Base-by-base conservation (phyloP, 2,888 invertebrate species). In the Drosophila trichaetosa region DNA sequence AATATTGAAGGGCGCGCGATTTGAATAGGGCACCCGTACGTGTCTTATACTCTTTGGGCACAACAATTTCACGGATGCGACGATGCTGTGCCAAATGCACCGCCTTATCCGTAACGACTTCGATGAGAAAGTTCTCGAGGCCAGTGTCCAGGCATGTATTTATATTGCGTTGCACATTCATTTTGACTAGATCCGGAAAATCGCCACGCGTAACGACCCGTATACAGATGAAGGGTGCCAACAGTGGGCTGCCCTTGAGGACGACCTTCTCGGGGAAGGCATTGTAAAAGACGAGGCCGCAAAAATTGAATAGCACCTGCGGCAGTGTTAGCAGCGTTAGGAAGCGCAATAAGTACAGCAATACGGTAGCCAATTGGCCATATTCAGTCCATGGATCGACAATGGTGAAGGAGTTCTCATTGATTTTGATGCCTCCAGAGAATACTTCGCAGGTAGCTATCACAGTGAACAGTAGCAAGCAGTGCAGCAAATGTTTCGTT, bases 211-310 rank as follows among this genome's bases (percentile, higher is more conserved):
- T 99, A 10, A 99, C 99, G 33, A 98, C 96, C 80, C 99, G 95
- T 83, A 99, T 97, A 92, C 98, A 99, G 69, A 99, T 96, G 92
- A 98, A 98, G 5, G 99, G 99, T 57, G 98, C 98, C 77, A 98
- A 93, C 40, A 98, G 93, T 4, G 98, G 98, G 10, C 98, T 98
- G 24, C 98, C 97, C 93, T 98, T 98, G 40, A 97, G 94, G 79
- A 95, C 94, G 4, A 98, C 97, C 94, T 97, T 97, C 83, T 98
- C 98, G 61, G 98, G 98, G 93, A 99, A 99, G 78, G 98, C 97
- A 94, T 99, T 99, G 93, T 98, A 99, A 80, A 97, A 94, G 67
- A 96, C 95, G 75, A 99, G 94, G 53, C 98, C 98, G 80, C 96
- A 94, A 93, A 98, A 97, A 81, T 93, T 93, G 93, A 97, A 97